phyloP scores from a whole-genome alignment of 2,888 invertebrate species.

The Cyclophora punctaria region DNA sequence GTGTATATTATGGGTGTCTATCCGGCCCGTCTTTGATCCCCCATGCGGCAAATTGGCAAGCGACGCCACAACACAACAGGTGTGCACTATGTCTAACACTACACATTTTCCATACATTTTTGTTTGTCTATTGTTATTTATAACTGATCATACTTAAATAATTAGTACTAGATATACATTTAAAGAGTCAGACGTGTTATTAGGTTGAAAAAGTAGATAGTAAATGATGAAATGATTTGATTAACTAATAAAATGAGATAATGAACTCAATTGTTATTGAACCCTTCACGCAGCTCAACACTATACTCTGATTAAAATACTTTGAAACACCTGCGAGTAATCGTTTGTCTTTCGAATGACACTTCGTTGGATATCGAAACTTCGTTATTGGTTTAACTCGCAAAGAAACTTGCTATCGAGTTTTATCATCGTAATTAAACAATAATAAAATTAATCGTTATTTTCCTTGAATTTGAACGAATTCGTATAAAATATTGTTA shows the following conservation, averaged over 20 bases:
- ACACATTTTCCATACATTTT: slow-evolving; percentile 16
- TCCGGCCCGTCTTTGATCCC: slow-evolving; percentile 50
- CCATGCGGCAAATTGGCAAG: slow-evolving; percentile 57
- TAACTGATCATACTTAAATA: too few relatives aligned
- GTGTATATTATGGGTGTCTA: slow-evolving; percentile 8
- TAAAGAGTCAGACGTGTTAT: too few relatives aligned
- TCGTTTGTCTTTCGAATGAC: slow-evolving; percentile 40
- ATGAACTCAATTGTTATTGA: background rate
- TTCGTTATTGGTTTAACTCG: slow-evolving; percentile 37
- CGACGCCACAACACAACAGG: slow-evolving; percentile 39
- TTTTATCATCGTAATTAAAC: slow-evolving; percentile 19
- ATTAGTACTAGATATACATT: too few relatives aligned
- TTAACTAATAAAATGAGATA: too few relatives aligned
- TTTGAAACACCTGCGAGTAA: slow-evolving; percentile 38
- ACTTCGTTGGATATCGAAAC: slow-evolving; percentile 35
- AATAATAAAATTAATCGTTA: slow-evolving; percentile 9
- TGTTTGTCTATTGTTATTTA: too few relatives aligned
- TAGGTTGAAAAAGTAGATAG: too few relatives aligned
- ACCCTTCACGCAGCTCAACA: slow-evolving; percentile 11
- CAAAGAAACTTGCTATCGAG: slow-evolving; percentile 28
- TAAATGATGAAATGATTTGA: too few relatives aligned
- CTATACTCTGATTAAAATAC: slow-evolving; percentile 30
- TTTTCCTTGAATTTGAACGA: too few relatives aligned
- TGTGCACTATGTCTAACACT: slow-evolving; percentile 42
- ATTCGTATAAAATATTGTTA: too few relatives aligned